Base-by-base conservation (phyloP, 2,888 invertebrate genomes). In the Eurytoma adleriae region DNA sequence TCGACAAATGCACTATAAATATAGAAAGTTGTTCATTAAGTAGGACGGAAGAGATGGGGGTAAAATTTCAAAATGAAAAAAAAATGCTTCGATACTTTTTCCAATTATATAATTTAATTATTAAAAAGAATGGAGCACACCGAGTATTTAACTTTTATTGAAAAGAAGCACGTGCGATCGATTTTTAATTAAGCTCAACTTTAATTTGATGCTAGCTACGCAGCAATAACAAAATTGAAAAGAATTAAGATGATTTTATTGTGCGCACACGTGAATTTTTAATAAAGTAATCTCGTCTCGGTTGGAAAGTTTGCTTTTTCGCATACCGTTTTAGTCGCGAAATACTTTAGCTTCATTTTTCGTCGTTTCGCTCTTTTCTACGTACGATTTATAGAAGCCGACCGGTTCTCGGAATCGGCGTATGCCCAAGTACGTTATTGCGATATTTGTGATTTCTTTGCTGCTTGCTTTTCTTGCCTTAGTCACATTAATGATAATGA, bases 371-470 rank as follows among this genome's bases (percentile, higher is more conserved):
- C 68, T 71, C 61, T 68, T 3, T 40, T 73, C 62, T 66, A 54
- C 61, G 62, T 16, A 52, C 67, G 76, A 80, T 80, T 80, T 76
- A 80, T 80, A 67, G 57, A 68, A 76, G 77, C 56, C 69, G 72
- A 81, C 81, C 81, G 81, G 81, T 81, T 79, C 79, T 79, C 54
- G 64, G 81, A 78, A 81, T 81, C 75, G 30, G 67, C 78, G 52
- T n/a, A 27, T 20, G 52, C 40, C 30, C 74, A 70, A 75, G 67
- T 72, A 48, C 52, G 66, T 72, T 79, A 81, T 81, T 81, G 81
- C 81, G 81, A 76, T 79, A 81, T 81, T 81, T 82, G 71, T 73
- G 79, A 79, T 79, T 77, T 82, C 81, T 82, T 40, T 72, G 78
- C 68, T 66, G 61, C 71, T 72, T 56, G 64, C 40, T 20, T 20